Conservation (phyloP, 2,113 vertebrate species). For the Callocephalon fimbriatum region DNA sequence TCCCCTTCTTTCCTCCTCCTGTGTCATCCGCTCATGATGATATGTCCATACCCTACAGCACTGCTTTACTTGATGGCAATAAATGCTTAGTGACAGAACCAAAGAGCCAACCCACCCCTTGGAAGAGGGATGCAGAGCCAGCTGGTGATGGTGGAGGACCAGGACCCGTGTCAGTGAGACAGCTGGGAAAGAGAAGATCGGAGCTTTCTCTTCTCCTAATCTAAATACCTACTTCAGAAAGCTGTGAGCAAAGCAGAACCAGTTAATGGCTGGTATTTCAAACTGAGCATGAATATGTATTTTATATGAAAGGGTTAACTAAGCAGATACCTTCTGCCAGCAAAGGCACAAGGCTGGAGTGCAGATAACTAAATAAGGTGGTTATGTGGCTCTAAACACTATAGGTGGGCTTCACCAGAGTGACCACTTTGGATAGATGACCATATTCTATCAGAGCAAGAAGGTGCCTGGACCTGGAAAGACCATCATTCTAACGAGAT, state of each 20-base stretch:
- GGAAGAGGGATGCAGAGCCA: neutral
- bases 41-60: neutral
- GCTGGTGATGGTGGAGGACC: neutral
- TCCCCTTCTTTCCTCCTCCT: neutral
- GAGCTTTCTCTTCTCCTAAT: neutral
- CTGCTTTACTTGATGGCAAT: neutral
- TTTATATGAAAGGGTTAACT: neutral
- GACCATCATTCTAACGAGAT: neutral
- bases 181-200: neutral
- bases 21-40: neutral
- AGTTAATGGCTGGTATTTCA: neutral
- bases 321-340: neutral
- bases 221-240: neutral
- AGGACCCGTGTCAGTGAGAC: neutral
- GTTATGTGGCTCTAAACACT: neutral
- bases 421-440: neutral
- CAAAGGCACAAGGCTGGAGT: neutral
- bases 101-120: neutral
- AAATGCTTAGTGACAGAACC: conserved; percentile 46
- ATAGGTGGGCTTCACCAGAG: neutral
- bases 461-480: neutral
- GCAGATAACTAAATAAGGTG: neutral
- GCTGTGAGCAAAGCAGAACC: neutral
- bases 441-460: neutral
- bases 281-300: accelerated